Evolutionary conservation across 1,140 invertebrate species (phyloP).

Genomic region (Oedothorax gibbosus): DNA sequence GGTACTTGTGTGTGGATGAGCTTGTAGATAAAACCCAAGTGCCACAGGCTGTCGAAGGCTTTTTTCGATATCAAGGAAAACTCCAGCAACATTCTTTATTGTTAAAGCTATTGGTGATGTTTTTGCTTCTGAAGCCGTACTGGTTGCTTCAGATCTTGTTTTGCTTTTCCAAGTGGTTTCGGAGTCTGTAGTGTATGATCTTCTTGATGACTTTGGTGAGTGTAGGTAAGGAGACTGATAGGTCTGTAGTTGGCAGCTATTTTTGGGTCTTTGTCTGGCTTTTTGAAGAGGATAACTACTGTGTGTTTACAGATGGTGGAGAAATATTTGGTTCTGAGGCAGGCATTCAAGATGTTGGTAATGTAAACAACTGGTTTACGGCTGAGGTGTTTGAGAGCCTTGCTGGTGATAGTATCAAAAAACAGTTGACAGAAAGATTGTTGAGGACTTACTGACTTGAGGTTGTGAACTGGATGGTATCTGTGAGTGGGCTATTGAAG

Average conservation of each 20-base stretch:
- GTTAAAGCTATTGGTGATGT: background rate
- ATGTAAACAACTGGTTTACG: background rate
- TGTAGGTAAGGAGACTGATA: conserved; percentile 31
- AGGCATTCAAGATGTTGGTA: background rate
- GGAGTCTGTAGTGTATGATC: conserved; percentile 19
- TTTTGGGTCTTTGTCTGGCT: conserved; percentile 6
- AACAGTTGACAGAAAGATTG: background rate
- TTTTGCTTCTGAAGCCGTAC: conserved; percentile 8
- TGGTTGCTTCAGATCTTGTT: background rate
- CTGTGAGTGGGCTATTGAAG: background rate
- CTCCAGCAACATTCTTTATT: background rate
- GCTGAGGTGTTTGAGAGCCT: background rate
- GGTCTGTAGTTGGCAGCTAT: conserved; percentile 19
- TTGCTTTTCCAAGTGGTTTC: background rate
- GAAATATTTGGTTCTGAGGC: background rate
- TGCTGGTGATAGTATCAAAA: conserved; percentile 9
- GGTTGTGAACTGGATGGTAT: too few relatives aligned
- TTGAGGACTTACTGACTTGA: background rate
- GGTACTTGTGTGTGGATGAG: too few relatives aligned
- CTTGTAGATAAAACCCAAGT: conserved; percentile 12
- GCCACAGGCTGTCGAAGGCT: conserved; percentile 35
- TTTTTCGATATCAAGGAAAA: conserved; percentile 6
- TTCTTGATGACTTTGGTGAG: conserved; percentile 29
- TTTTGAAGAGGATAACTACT: conserved; percentile 27
- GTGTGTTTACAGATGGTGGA: conserved; percentile 1